Percentiles rank a stretch among this genome's conserved stretches.
Evolutionary conservation across 2,888 invertebrate species (phyloP).

Genomic region (Petrophora chlorosata): DNA sequence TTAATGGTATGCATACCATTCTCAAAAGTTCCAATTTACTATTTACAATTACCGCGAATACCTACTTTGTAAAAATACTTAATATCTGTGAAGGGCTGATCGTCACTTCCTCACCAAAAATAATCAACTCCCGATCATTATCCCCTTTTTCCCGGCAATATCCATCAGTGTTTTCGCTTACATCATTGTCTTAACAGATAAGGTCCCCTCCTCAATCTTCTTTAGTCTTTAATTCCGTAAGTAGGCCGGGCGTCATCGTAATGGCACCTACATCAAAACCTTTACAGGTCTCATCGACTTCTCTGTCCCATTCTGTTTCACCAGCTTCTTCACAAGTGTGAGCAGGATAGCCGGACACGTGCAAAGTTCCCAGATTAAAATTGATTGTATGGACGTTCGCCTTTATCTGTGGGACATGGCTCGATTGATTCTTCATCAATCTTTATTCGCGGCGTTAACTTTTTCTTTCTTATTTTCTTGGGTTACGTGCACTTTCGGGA

Average conservation of each 20-base stretch:
- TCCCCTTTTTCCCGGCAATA: constrained; percentile 55
- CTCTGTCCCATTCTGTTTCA: constrained; percentile 47
- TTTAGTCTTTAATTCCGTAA: constrained; percentile 80
- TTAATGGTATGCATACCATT: too few species aligned
- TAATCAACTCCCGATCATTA: constrained; percentile 36
- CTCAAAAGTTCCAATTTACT: too few species aligned
- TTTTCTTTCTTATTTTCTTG: constrained; percentile 53
- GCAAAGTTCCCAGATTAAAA: constrained; percentile 77
- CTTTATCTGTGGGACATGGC: constrained; percentile 72
- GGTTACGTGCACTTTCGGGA: constrained; percentile 31
- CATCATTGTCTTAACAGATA: constrained; percentile 79
- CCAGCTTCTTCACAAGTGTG: constrained; percentile 20
- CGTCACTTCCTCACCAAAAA: constrained; percentile 4
- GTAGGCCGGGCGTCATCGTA: constrained; percentile 76
- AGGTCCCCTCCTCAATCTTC: constrained; percentile 76
- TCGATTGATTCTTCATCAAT: constrained; percentile 82
- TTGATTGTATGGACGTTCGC: constrained; percentile 76
- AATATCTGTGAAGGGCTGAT: background rate
- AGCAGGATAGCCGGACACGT: constrained; percentile 55
- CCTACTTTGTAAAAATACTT: too few species aligned
- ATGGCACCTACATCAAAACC: constrained; percentile 68
- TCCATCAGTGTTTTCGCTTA: constrained; percentile 75
- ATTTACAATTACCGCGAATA: too few species aligned
- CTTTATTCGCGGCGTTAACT: constrained; percentile 75
- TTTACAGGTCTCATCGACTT: constrained; percentile 55